Evolutionary conservation across 1,140 invertebrate species (phyloP).

Genomic region (Eumeta japonica): DNA sequence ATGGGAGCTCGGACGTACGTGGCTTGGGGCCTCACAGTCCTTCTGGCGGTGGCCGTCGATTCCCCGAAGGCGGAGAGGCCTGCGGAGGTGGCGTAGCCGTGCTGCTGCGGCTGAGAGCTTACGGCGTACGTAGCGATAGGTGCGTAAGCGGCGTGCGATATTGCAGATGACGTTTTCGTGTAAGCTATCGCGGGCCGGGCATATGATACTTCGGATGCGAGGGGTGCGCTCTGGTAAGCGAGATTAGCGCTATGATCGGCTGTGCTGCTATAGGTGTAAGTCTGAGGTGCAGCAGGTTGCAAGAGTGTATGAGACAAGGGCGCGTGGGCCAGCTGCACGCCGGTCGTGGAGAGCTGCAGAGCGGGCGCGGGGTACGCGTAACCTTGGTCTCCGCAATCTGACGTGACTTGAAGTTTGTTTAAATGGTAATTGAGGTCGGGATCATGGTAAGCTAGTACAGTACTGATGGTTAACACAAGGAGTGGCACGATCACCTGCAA

Average conservation of each 20-base stretch:
- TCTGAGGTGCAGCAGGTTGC: slow-evolving; percentile 15
- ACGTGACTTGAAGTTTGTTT: slow-evolving; percentile 34
- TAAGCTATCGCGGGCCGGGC: slow-evolving; percentile 25
- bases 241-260: slow-evolving; percentile 12
- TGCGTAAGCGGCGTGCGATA: slow-evolving; percentile 16
- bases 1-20: slow-evolving; percentile 51
- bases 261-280: slow-evolving; percentile 3
- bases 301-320: too few relatives aligned
- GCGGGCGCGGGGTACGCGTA: slow-evolving; percentile 45
- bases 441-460: slow-evolving; percentile 44
- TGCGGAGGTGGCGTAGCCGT: slow-evolving; percentile 49
- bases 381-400: slow-evolving; percentile 33
- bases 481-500: slow-evolving; percentile 35
- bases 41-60: slow-evolving; percentile 15
- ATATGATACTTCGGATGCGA: slow-evolving; percentile 14
- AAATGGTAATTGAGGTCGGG: slow-evolving; percentile 52
- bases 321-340: slow-evolving; percentile 21
- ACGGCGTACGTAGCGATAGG: slow-evolving; percentile 10
- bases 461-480: slow-evolving; percentile 17
- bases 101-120: slow-evolving; percentile 28
- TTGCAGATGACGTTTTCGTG: slow-evolving; percentile 22
- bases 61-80: slow-evolving; percentile 40
- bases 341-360: slow-evolving; percentile 31
- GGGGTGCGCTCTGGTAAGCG: slow-evolving; percentile 15
- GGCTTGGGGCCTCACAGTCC: slow-evolving; percentile 30